Base-by-base conservation (phyloP, 2,113 vertebrate species). In the Melanotaenia duboulayi region DNA sequence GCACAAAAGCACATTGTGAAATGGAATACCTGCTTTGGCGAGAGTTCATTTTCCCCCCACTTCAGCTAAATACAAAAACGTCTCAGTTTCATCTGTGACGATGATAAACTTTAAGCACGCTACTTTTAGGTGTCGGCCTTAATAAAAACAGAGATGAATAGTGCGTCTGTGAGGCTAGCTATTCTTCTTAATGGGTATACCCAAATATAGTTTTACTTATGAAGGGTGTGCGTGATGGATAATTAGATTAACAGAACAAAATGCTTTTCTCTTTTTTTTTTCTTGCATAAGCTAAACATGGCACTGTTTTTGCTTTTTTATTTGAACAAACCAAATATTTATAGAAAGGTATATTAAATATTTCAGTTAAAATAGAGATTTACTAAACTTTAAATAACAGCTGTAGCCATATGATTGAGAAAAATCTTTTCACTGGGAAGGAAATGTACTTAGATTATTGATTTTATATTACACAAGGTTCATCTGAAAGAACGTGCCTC, bases 1-100 rank as follows among this genome's bases (percentile, higher is more conserved):
- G 80, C 80, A 89, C 87, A 92, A 90, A 89, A 89, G 85, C 71
- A 89, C 87, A 87, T 90, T 91, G 88, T 91, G 80, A 91, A 88
- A 92, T 0, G 32, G 49, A 87, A 86, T 90, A 90, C 89, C 89
- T 91, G 83, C 81, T 65, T 60, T 61, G 72, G 74, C 71, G 52
- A 46, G 66, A 78, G 66, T 74, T 84, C 23, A 74, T 76, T 89
- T 87, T 75, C 65, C 61, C 54, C 28, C 35, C 46, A 22, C 78
- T 83, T 58, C 59, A 64, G 71, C 74, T 77, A 76, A 86, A 87
- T 23, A 78, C 24, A 60, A 73, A 86, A 87, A 83, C 49, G 61
- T 81, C 80, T 88, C 78, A 24, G 76, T 82, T 87, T 80, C 77
- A 71, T 82, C 74, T 55, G 8, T 76, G 66, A 69, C 82, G 77